Percentiles rank a stretch among this genome's conserved stretches.
These are phyloP conservation scores for Aspidiotus rigidus DNA, from an alignment of 2,888 invertebrate species.

Conservation along the genomic window DNA sequence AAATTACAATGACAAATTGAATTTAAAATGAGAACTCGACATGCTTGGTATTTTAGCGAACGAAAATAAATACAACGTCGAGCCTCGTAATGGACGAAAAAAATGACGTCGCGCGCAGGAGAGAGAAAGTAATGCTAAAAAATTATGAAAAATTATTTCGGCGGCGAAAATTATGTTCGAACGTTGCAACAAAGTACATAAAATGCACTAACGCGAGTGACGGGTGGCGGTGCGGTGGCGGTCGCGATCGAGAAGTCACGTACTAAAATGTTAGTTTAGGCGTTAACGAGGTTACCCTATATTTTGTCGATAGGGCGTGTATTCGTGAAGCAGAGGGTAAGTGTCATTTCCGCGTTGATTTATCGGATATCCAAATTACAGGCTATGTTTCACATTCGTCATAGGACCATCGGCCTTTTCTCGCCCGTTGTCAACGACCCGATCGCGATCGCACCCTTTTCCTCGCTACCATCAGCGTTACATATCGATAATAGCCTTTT, in stretches of 20 bases:
- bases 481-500: background rate
- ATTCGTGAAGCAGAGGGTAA: constrained; percentile 3
- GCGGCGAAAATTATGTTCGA: too few relatives aligned
- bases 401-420: background rate
- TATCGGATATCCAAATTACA: constrained; percentile 14
- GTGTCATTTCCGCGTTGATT: constrained; percentile 15
- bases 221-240: background rate
- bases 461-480: background rate
- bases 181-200: too few relatives aligned
- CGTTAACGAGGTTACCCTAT: constrained; percentile 11
- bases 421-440: too few relatives aligned
- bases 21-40: constrained; percentile 26
- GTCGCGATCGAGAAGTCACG: background rate
- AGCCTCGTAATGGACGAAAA: constrained; percentile 6
- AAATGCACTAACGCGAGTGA: background rate
- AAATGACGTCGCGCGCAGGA: background rate
- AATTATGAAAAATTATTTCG: too few relatives aligned
- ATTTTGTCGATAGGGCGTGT: background rate
- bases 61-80: background rate
- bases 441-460: too few relatives aligned
- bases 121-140: background rate
- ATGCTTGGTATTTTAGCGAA: constrained; percentile 2
- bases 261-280: background rate
- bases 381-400: constrained; percentile 15
- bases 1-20: constrained; percentile 32